Evolutionary conservation across 2,888 invertebrate species (phyloP).

Genomic region (Drosophila recens): DNA sequence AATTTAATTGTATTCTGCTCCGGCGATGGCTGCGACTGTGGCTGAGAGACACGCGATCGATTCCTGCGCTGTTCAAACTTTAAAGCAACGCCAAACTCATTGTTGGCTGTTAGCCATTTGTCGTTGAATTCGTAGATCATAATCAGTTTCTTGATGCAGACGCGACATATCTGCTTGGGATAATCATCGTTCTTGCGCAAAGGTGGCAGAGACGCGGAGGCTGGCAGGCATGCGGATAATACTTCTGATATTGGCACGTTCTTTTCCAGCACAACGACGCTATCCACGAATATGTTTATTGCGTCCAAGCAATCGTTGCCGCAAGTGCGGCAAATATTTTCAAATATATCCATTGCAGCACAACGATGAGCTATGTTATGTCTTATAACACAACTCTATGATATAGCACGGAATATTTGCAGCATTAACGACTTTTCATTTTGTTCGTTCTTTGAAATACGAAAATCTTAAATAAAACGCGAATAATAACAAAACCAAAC

Average conservation of each 20-base stretch:
- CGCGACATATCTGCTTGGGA: constrained; percentile 78
- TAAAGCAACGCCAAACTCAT: constrained; percentile 71
- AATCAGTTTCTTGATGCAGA: constrained; percentile 73
- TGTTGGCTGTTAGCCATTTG: constrained; percentile 68
- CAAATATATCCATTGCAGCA: constrained; percentile 66
- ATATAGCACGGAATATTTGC: neutral
- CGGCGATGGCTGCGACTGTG: neutral
- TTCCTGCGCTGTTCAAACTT: constrained; percentile 63
- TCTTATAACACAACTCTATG: neutral
- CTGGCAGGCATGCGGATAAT: constrained; percentile 47
- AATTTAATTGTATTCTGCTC: neutral
- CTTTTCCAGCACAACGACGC: constrained; percentile 15
- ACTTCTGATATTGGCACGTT: constrained; percentile 46
- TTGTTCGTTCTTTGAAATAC: neutral
- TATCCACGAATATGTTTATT: constrained; percentile 50
- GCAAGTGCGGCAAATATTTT: constrained; percentile 70
- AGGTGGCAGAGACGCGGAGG: constrained; percentile 24
- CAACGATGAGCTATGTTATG: neutral
- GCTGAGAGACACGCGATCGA: constrained; percentile 25
- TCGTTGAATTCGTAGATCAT: constrained; percentile 75
- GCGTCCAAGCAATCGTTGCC: constrained; percentile 68
- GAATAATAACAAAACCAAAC: constrained; percentile 4
- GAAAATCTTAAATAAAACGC: neutral
- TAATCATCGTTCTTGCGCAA: constrained; percentile 58
- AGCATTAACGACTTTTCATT: neutral